Percentiles rank a stretch among this genome's conserved stretches.
phyloP scores from a whole-genome alignment of 2,113 vertebrate species.

The Ptilonorhynchus violaceus region DNA sequence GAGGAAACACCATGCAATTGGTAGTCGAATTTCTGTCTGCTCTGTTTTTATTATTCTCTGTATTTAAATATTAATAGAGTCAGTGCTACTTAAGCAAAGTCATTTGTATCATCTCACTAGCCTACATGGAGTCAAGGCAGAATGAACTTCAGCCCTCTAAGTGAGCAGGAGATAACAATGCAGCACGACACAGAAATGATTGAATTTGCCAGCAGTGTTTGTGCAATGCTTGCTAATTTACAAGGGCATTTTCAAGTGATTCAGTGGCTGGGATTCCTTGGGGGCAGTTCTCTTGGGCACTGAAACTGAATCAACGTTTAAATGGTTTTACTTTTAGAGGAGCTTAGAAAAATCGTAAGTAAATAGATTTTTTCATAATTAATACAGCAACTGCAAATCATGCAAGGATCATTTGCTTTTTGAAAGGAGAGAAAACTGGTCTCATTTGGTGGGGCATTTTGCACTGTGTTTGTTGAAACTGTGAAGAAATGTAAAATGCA shows the following conservation, averaged over 20 bases:
- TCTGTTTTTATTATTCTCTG: slow-evolving; percentile 27
- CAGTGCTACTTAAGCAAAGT: slow-evolving; percentile 11
- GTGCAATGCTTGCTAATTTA: slow-evolving; percentile 51
- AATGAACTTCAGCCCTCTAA: slow-evolving; percentile 31
- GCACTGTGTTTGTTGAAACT: background rate
- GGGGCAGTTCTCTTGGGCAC: slow-evolving; percentile 8
- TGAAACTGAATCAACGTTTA: slow-evolving; percentile 47
- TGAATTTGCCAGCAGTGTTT: slow-evolving; percentile 58
- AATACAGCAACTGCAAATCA: slow-evolving; percentile 41
- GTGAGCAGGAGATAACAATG: slow-evolving; percentile 41
- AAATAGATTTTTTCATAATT: slow-evolving; percentile 62
- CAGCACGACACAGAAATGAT: slow-evolving; percentile 35
- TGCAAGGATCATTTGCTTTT: slow-evolving; percentile 14
- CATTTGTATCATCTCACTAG: background rate
- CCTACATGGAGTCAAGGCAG: slow-evolving; percentile 11
- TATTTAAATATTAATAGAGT: slow-evolving; percentile 54
- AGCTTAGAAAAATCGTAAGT: background rate
- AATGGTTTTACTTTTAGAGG: slow-evolving; percentile 48
- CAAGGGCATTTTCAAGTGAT: slow-evolving; percentile 50
- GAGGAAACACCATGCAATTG: background rate
- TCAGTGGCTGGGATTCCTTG: slow-evolving; percentile 34
- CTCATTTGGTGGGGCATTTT: background rate
- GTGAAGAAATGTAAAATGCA: background rate
- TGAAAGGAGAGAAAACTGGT: background rate
- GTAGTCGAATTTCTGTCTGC: background rate